Conservation (phyloP, 2,888 invertebrate species). For the Tetranychus piercei region DNA sequence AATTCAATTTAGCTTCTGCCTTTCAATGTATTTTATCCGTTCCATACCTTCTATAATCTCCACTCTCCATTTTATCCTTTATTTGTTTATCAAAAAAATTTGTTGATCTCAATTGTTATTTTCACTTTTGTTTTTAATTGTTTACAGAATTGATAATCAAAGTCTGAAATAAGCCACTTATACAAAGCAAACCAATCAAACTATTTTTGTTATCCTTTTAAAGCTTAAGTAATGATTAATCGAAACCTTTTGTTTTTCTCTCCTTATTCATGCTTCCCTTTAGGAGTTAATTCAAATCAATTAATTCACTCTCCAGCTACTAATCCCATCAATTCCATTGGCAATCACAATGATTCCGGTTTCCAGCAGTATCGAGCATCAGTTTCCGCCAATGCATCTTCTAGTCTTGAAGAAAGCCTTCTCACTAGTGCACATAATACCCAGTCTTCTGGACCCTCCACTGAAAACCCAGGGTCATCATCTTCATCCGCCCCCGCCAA, state of each 20-base stretch:
- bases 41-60: not conserved
- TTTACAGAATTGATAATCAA: too few relatives aligned
- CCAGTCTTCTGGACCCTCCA: not conserved
- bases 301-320: not conserved
- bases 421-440: not conserved
- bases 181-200: too few relatives aligned
- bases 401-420: not conserved
- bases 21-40: not conserved
- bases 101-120: not conserved
- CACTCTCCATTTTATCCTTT: not conserved
- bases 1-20: conserved; percentile 1
- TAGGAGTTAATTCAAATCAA: conserved; percentile 1
- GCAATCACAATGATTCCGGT: not conserved
- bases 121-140: not conserved
- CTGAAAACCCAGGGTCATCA: not conserved
- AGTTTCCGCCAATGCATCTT: not conserved
- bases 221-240: not conserved
- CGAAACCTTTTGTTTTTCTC: not conserved
- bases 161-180: too few relatives aligned
- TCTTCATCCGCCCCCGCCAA: not conserved
- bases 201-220: not conserved
- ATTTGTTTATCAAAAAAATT: not conserved
- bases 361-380: not conserved
- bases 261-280: not conserved
- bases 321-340: not conserved